Base-by-base conservation (phyloP, 2,888 invertebrate species). In the Criorhina ranunculi region DNA sequence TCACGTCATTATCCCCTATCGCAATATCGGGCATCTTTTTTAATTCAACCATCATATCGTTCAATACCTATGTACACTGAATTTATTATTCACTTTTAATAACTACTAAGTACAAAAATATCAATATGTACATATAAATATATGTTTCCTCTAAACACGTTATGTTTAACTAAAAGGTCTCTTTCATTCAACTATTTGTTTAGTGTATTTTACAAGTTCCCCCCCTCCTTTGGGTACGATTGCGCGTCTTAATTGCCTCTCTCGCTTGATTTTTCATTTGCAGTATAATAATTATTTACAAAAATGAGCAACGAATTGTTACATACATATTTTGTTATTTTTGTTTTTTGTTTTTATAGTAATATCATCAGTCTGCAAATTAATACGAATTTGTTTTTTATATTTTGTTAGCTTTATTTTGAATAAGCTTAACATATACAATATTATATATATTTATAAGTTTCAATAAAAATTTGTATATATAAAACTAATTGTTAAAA, bases 281-380 rank as follows among this genome's bases (percentile, higher is more conserved):
- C 24, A 51, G 8, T 7, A 37, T 24, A n/a, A 31, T 31, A 49
- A 19, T 55, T 42, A 49, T 59, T 59, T 70, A 60, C 49, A 60
- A 40, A 60, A n/a, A 60, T 46, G 29, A 60, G 77, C 70, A 81
- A 81, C 62, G 59, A 37, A 81, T 64, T 60, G 44, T 64, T 57
- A 57, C 8, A 49, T 57, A 57, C 5, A 42, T 17, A 51, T 66
- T 2, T 12, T 51, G 17, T 66, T 64, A 31, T 60, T 60, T 1
- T 78, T 75, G 69, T 77, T 69, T 60, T 60, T 1, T 78, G 70
- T 31, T 44, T 42, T 37, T 75, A 66, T 80, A 75, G n/a, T n/a
- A 81, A 64, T 72, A 77, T 77, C 49, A 76, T 81, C 86, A 86
- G 86, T 81, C 86, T 70, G 86, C 81, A 81, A 81, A 86, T 76